Percentiles rank a stretch among this genome's conserved stretches.
Evolutionary conservation across 2,113 vertebrate genomes (phyloP).

Genomic region (Enhydra lutris): DNA sequence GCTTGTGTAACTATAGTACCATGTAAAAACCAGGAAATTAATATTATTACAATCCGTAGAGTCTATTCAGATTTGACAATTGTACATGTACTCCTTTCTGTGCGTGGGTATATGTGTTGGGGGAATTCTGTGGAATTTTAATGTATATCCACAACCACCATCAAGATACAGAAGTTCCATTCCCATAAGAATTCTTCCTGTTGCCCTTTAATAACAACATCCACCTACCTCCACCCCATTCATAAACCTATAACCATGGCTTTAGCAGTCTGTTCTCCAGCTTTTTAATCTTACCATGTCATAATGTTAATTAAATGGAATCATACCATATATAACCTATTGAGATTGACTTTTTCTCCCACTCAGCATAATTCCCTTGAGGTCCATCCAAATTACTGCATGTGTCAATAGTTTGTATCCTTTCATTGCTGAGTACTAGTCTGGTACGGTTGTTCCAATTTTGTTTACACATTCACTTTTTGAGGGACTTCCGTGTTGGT

Average conservation of each 20-base stretch:
- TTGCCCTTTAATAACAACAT: background rate
- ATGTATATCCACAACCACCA: background rate
- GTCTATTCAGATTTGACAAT: background rate
- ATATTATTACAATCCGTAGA: background rate
- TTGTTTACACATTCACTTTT: background rate
- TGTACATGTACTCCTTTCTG: background rate
- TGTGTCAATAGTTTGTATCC: background rate
- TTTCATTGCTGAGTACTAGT: background rate
- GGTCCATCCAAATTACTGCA: background rate
- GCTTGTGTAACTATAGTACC: background rate
- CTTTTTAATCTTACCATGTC: background rate
- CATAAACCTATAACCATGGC: background rate
- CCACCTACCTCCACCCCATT: background rate
- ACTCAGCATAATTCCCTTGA: background rate
- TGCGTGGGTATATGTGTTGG: background rate
- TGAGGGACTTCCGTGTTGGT: background rate
- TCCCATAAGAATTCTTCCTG: background rate
- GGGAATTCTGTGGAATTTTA: background rate
- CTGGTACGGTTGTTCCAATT: background rate
- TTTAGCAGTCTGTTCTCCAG: background rate
- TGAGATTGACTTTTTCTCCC: background rate
- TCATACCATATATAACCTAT: background rate
- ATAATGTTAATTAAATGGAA: background rate
- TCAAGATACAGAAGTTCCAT: background rate
- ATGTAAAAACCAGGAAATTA: background rate